These are phyloP conservation scores for Trichacis sp. DNA, from an alignment of 2,888 invertebrate species.

Conservation along the genomic window DNA sequence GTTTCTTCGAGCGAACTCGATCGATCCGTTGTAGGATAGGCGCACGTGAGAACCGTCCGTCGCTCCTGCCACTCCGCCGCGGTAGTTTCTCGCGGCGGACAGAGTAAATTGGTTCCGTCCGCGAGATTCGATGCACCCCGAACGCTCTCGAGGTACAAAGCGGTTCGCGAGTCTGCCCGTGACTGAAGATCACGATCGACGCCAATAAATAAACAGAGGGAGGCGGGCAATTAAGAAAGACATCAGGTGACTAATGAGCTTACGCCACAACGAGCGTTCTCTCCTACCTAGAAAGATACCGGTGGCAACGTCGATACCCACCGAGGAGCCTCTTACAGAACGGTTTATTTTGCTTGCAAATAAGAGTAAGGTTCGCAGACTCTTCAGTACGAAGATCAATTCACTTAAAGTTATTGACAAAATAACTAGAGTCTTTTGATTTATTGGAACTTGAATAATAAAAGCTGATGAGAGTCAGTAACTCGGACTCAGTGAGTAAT, in stretches of 20 bases:
- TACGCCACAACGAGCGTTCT: slow-evolving; percentile 49
- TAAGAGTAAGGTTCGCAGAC: too few species aligned
- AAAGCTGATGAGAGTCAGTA: too few species aligned
- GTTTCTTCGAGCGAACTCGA: slow-evolving; percentile 23
- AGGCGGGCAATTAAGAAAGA: slow-evolving; percentile 63
- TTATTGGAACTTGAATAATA: too few species aligned
- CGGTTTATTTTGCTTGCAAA: too few species aligned
- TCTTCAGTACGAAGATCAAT: too few species aligned
- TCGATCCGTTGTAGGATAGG: slow-evolving; percentile 43
- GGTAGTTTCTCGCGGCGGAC: slow-evolving; percentile 36
- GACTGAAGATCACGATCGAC: slow-evolving; percentile 54
- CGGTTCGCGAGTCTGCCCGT: slow-evolving; percentile 34
- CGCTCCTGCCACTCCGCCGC: slow-evolving; percentile 25
- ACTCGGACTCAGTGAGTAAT: too few species aligned
- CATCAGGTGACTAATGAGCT: slow-evolving; percentile 65
- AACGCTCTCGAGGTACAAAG: slow-evolving; percentile 18
- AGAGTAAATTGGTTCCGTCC: slow-evolving; percentile 46
- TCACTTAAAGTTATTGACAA: too few species aligned
- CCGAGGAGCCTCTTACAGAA: too few species aligned
- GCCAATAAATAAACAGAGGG: slow-evolving; percentile 58
- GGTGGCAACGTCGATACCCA: slow-evolving; percentile 9
- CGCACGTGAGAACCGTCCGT: slow-evolving; percentile 40
- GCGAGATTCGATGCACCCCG: slow-evolving; percentile 47
- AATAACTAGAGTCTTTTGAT: too few species aligned
- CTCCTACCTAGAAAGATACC: slow-evolving; percentile 32